phyloP scores from a whole-genome alignment of 2,797 vertebrate species.

The Phylloscopus collybita region DNA sequence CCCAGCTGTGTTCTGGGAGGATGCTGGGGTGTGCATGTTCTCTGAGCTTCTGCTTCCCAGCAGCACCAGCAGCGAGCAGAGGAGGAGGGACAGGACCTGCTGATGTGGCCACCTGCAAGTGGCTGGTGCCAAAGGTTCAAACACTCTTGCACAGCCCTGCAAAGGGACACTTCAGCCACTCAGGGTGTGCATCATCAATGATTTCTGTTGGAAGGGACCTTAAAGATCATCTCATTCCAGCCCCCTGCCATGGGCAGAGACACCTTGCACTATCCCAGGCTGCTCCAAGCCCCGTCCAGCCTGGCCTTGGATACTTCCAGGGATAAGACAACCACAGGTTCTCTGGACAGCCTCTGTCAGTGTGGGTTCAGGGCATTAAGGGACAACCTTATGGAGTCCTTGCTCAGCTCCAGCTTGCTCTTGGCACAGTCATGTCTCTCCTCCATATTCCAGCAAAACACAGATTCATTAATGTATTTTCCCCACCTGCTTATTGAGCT shows the following conservation, averaged over 20 bases:
- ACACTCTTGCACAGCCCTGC: background rate
- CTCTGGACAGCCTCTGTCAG: background rate
- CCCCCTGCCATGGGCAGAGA: background rate
- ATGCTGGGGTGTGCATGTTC: accelerated
- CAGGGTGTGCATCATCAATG: accelerated
- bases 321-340: background rate
- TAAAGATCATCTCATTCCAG: background rate
- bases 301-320: background rate
- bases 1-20: background rate
- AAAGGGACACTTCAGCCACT: background rate
- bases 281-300: accelerated
- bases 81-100: background rate
- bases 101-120: background rate
- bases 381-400: accelerated
- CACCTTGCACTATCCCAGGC: background rate
- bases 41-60: background rate
- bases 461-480: background rate
- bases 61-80: background rate
- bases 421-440: background rate
- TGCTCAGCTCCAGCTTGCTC: background rate
- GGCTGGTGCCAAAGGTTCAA: background rate
- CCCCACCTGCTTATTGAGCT: background rate
- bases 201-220: background rate
- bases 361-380: background rate
- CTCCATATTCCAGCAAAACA: background rate